Conservation (phyloP, 2,888 invertebrate genomes). For the Osmoderma eremita region DNA sequence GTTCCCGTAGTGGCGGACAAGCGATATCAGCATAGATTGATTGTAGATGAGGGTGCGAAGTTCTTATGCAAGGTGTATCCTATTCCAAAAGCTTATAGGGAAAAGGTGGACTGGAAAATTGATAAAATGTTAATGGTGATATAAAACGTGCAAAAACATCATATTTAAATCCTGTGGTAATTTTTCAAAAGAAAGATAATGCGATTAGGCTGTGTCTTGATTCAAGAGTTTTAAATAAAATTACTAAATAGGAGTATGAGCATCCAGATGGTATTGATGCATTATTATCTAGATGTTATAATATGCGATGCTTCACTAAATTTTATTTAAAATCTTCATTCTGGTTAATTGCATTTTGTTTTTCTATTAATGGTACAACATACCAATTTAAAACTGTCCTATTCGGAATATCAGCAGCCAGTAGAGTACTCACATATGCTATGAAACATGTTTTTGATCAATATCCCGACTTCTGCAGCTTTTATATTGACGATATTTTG, state of each 20-base stretch:
- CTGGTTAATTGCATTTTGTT: slow-evolving; percentile 20
- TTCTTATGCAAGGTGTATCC: too few relatives aligned
- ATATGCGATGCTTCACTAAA: too few relatives aligned
- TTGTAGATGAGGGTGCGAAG: not conserved
- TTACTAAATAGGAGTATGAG: not conserved
- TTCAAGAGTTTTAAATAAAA: not conserved
- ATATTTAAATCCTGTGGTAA: slow-evolving; percentile 22
- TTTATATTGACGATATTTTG: slow-evolving; percentile 1
- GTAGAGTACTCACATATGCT: not conserved
- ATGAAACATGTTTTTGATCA: not conserved
- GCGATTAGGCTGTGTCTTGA: slow-evolving; percentile 13
- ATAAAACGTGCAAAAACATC: not conserved
- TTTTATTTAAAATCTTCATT: slow-evolving; percentile 3
- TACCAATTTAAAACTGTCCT: slow-evolving; percentile 9
- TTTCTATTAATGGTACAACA: not conserved
- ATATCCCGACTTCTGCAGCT: slow-evolving; percentile 1
- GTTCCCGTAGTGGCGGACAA: too few relatives aligned
- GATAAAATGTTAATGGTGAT: not conserved
- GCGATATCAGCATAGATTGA: too few relatives aligned
- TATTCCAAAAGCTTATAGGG: not conserved
- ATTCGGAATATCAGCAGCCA: not conserved
- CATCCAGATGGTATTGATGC: not conserved
- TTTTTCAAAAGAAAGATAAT: slow-evolving; percentile 8
- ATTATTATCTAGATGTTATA: not conserved
- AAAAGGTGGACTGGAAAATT: slow-evolving; percentile 6